A percentile compares a stretch with the other conserved stretches of the same genome.
Evolutionary conservation across 2,113 vertebrate species (phyloP).

Genomic region (Sterna hirundo): DNA sequence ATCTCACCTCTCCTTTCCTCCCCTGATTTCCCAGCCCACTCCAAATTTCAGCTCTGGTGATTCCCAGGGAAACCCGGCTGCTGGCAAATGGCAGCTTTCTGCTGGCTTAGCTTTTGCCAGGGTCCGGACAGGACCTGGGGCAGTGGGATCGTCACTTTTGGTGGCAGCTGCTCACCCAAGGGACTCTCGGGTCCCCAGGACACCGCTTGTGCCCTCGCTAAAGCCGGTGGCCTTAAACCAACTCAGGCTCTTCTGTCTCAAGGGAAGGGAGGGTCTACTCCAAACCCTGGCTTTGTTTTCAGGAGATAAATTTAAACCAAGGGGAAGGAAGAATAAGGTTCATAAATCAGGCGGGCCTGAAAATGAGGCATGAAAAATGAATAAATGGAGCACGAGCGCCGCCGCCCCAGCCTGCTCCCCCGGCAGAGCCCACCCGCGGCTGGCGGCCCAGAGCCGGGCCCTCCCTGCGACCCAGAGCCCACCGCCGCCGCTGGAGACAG

Average conservation of each 20-base stretch:
- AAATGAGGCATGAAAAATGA: conserved; percentile 54
- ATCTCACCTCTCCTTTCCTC: background rate
- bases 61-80: background rate
- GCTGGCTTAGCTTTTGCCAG: background rate
- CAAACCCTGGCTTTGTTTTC: background rate
- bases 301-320: conserved; percentile 44
- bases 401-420: rapidly evolving
- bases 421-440: background rate
- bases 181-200: background rate
- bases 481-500: background rate
- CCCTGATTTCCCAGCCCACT: background rate
- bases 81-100: background rate
- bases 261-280: background rate
- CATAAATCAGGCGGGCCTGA: conserved; percentile 51
- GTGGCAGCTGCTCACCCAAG: background rate
- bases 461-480: background rate
- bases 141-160: background rate
- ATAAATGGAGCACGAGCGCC: background rate
- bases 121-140: background rate
- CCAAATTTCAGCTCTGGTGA: background rate
- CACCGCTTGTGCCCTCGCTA: background rate
- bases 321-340: conserved; percentile 35
- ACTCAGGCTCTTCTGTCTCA: background rate
- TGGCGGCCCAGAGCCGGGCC: background rate
- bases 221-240: background rate